A percentile compares a stretch with the other conserved stretches of the same genome.
phyloP scores from a whole-genome alignment of 2,888 invertebrate genomes.

The Hypomecis punctinalis region DNA sequence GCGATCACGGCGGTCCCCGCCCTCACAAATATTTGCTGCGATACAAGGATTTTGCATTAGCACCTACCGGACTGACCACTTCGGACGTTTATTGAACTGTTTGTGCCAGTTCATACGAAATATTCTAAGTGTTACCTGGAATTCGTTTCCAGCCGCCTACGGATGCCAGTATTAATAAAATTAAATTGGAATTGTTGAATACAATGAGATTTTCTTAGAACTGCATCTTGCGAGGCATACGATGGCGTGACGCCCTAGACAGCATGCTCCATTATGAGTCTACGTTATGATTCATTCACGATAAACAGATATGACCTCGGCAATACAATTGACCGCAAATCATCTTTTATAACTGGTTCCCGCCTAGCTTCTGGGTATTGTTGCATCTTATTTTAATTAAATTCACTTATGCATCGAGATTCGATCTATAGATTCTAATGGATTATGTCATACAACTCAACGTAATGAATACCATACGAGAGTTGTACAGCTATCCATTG shows the following conservation, averaged over 20 bases:
- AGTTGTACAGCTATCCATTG: neutral
- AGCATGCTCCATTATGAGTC: conserved; percentile 48
- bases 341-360: conserved; percentile 38
- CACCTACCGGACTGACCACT: conserved; percentile 59
- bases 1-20: conserved; percentile 50
- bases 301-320: conserved; percentile 60
- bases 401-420: conserved; percentile 10
- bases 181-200: conserved; percentile 46
- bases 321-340: conserved; percentile 60
- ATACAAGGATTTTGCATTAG: conserved; percentile 76
- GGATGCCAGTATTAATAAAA: conserved; percentile 44
- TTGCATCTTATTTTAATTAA: conserved; percentile 24
- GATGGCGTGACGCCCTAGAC: conserved; percentile 32
- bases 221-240: conserved; percentile 30
- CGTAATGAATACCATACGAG: neutral
- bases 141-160: conserved; percentile 33
- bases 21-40: conserved; percentile 69
- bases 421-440: neutral
- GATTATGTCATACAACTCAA: conserved; percentile 4
- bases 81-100: conserved; percentile 61
- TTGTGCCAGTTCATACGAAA: conserved; percentile 38
- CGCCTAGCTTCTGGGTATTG: conserved; percentile 17
- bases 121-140: conserved; percentile 36
- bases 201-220: conserved; percentile 31
- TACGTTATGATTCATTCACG: conserved; percentile 64